A percentile compares a stretch with the other conserved stretches of the same genome.
Evolutionary conservation across 2,888 invertebrate species (phyloP).

Genomic region (Sesia bembeciformis): DNA sequence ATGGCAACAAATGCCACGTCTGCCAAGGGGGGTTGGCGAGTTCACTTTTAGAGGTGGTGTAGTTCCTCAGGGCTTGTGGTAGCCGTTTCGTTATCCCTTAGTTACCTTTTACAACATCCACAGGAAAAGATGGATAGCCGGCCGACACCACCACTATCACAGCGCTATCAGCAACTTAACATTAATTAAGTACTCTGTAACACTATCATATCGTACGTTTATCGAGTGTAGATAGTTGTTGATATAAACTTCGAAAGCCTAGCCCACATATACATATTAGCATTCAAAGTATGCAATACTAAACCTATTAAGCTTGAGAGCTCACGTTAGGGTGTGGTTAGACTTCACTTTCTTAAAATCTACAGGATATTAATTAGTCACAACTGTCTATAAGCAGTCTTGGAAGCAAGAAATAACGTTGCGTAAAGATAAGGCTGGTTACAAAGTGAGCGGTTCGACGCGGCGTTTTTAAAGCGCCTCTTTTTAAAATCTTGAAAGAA

Average conservation of each 20-base stretch:
- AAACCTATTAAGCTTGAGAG: conserved; percentile 22
- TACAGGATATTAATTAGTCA: conserved; percentile 25
- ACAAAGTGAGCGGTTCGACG: neutral
- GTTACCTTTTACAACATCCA: too few relatives aligned
- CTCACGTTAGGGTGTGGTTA: conserved; percentile 13
- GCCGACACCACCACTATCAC: too few relatives aligned
- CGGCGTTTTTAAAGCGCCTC: neutral
- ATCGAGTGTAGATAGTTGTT: neutral
- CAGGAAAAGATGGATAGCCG: too few relatives aligned
- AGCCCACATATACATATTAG: conserved; percentile 25
- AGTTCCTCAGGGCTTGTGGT: too few relatives aligned
- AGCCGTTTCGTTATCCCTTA: too few relatives aligned
- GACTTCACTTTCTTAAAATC: conserved; percentile 26
- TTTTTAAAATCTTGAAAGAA: neutral
- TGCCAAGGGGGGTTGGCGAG: too few relatives aligned
- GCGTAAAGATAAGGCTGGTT: neutral
- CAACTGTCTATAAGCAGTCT: conserved; percentile 10
- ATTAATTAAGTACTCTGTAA: too few relatives aligned
- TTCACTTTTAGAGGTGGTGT: too few relatives aligned
- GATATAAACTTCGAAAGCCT: neutral
- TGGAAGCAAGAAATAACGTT: neutral
- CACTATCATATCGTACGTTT: too few relatives aligned
- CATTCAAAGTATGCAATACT: conserved; percentile 50
- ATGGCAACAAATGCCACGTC: too few relatives aligned
- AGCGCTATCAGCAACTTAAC: too few relatives aligned